Conservation (phyloP, 2,113 vertebrate species). For the Elgaria multicarinata region DNA sequence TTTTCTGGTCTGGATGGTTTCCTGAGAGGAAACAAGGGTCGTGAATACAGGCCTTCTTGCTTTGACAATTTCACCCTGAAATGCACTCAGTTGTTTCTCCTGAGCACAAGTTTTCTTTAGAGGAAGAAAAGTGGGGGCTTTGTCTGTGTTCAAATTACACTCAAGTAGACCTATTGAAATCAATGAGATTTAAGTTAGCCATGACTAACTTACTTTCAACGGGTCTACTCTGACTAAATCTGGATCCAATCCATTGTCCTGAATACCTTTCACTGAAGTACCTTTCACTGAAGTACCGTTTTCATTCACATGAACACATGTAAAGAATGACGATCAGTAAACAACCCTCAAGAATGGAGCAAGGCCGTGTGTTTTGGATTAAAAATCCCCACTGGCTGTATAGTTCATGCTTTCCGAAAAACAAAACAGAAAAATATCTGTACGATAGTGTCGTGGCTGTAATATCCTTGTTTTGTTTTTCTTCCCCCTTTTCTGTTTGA, state of each 20-base stretch:
- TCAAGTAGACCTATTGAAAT: too few species aligned
- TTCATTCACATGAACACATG: background rate
- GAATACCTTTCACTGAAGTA: background rate
- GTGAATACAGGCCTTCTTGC: background rate
- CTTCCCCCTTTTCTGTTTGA: conserved; percentile 51
- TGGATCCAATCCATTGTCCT: background rate
- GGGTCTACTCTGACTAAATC: too few species aligned
- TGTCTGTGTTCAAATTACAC: background rate
- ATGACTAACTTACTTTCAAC: too few species aligned
- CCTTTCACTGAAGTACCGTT: background rate
- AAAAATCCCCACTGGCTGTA: background rate
- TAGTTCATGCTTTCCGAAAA: background rate
- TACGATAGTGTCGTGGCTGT: conserved; percentile 15
- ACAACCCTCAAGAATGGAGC: background rate
- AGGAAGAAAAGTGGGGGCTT: background rate
- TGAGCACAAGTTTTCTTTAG: background rate
- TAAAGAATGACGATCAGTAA: background rate
- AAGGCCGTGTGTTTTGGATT: background rate
- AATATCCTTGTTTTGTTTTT: conserved; percentile 31
- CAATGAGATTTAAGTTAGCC: too few species aligned
- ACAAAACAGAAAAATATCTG: background rate
- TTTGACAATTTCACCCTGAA: background rate
- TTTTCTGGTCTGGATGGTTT: too few species aligned
- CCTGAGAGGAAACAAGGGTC: background rate
- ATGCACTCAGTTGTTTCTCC: background rate